Evolutionary conservation across 2,797 vertebrate species (phyloP), one percentile per base, ranked within the genome.

Genomic region (Vespertilio murinus): DNA sequence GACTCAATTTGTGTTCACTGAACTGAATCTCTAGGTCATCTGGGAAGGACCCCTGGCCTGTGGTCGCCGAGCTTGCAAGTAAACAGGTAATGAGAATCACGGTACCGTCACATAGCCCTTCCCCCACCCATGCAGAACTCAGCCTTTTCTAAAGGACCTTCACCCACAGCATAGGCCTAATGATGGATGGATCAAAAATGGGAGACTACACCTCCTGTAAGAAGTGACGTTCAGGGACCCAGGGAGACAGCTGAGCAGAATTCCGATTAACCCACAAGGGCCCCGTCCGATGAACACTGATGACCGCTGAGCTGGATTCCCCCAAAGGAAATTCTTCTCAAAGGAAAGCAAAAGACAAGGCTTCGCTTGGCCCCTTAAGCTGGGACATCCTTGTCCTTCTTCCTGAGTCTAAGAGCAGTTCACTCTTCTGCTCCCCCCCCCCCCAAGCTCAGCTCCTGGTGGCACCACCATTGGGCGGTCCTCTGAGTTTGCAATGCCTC

Each of bases 241-340:
- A 20, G n/a, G 40, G 74, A 52, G 73, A 64, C 28, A 11, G 35
- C 35, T 65, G 90, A 90, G 35, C 45, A 74, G 61, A 56, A 52
- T 84, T 87, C 56, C 38, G 25, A 95, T 82, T 75, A 94, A 92
- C 88, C 88, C 42, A 40, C 18, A 22, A 70, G 17, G 64, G 8
- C 47, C 90, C 16, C 74, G n/a, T 87, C 87, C 42, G 10, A 42
- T 40, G 49, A 84, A 91, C 65, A 81, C 73, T 95, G 89, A 20
- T 49, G 81, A 65, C 38, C 79, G 9, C 47, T 54, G 14, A 90
- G 67, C 84, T 11, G 89, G 59, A 93, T 12, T 10, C 45, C 52
- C 49, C 33, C 35, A 75, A 91, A 78, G 73, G 75, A 90, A 88
- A 90, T 93, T 40, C 75, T 87, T 82, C 89, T 59, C 28, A 90